Base-by-base conservation (phyloP, 2,797 vertebrate species). In the Apogon hyalosoma region DNA sequence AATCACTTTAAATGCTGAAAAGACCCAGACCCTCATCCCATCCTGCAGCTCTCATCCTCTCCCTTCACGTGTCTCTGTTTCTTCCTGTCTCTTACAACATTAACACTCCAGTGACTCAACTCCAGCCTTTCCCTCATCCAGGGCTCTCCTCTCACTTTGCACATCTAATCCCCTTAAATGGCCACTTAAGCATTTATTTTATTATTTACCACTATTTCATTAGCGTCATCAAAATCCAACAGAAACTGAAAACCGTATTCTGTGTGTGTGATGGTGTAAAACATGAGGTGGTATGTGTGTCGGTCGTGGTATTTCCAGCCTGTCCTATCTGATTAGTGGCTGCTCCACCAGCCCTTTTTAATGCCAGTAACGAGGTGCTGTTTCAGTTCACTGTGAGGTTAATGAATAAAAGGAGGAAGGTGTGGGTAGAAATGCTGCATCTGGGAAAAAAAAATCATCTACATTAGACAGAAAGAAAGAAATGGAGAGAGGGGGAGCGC, bases 1-100 rank as follows among this genome's bases (percentile, higher is more conserved):
- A 90, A 92, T 93, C 89, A 87, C 78, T 82, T 77, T 87, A 89
- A 92, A 86, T 87, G 84, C 74, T 73, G 77, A 76, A 83, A 86
- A 85, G 80, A 75, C 76, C 15, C 48, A 83, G 77, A 80, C 58
- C 59, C 62, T 47, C 24, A 38, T 71, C 64, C 55, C n/a, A 18
- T 59, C 69, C 67, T 41, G 21, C 42, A 47, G 63, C 63, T 65
- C 73, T 68, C 21, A 48, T 57, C 60, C 61, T 56, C 65, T 68
- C 56, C 53, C 14, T 58, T 45, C 15, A 12, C 16, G 43, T 21
- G 19, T 21, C 19, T 21, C 19, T 55, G 59, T 67, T 55, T 56
- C 41, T 45, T 54, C 46, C 15, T 40, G 21, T 50, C 38, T 72
- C 49, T 18, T 45, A 1, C 13, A 31, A 21, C 60, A 50, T 61